A percentile compares a stretch with the other conserved stretches of the same genome.
Evolutionary conservation across 2,113 vertebrate species (phyloP).

Genomic region (Eptatretus burgeri): DNA sequence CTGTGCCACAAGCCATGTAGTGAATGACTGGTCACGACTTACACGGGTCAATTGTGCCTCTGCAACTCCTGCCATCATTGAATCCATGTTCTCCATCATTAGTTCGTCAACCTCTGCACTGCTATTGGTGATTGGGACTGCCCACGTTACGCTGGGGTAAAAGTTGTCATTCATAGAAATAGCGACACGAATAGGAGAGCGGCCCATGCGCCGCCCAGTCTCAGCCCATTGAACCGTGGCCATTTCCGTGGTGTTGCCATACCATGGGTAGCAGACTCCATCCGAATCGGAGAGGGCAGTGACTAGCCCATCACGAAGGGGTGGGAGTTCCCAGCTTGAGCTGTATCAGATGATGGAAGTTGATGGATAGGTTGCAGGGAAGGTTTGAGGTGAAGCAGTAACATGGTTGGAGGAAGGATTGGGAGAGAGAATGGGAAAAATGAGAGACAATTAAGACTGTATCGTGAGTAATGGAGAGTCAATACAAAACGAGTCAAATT

Average conservation of each 20-base stretch:
- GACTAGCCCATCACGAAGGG: constrained; percentile 58
- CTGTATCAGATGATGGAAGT: constrained; percentile 15
- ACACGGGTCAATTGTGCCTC: constrained; percentile 64
- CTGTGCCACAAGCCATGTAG: constrained; percentile 87
- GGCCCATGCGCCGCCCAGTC: neutral
- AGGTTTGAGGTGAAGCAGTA: no score
- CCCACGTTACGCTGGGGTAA: constrained; percentile 94
- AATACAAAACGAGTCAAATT: no score
- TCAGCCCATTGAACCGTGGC: constrained; percentile 38
- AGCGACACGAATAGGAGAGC: constrained; percentile 57
- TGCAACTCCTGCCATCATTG: neutral
- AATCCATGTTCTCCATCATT: no score
- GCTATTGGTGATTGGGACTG: constrained; percentile 76
- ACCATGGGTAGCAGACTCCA: constrained; percentile 93
- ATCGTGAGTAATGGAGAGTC: no score
- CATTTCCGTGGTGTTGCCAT: constrained; percentile 85
- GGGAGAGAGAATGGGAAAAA: no score
- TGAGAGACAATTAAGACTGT: no score
- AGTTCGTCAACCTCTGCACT: constrained; percentile 16
- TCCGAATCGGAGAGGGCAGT: constrained; percentile 91
- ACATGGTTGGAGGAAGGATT: no score
- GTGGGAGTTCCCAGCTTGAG: constrained; percentile 92
- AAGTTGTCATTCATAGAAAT: constrained; percentile 99
- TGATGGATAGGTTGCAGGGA: no score
- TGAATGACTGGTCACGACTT: constrained; percentile 92